Conservation (phyloP, 1,140 invertebrate genomes). For the Dufourea novaeangliae region DNA sequence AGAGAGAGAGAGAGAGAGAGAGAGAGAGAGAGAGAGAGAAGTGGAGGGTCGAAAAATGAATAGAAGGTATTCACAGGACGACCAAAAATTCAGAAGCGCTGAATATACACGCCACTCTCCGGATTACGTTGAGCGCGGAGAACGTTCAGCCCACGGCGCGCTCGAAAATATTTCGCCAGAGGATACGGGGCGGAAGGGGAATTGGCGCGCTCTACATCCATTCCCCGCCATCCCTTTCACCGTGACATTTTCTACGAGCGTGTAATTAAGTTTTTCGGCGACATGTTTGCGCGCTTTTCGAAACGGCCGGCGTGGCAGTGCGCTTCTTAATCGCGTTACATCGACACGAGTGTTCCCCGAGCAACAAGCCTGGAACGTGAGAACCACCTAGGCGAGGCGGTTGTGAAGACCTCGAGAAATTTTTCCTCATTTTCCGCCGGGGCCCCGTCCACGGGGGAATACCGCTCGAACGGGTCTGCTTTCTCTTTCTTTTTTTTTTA, state of each 20-base stretch:
- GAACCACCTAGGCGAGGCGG: too few relatives aligned
- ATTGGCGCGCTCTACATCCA: background rate
- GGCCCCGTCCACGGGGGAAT: background rate
- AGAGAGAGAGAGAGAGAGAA: background rate
- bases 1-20: background rate
- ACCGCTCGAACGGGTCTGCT: background rate
- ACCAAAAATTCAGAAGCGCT: constrained; percentile 25
- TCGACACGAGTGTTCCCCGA: background rate
- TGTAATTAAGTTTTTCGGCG: constrained; percentile 18
- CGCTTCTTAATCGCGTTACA: constrained; percentile 22
- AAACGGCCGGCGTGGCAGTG: constrained; percentile 3
- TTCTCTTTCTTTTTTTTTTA: background rate
- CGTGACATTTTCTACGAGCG: background rate
- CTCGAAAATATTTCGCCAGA: background rate
- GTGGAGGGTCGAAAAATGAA: constrained; percentile 22
- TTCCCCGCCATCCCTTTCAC: background rate
- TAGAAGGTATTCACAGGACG: constrained; percentile 22
- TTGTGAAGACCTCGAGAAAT: background rate
- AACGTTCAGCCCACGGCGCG: background rate
- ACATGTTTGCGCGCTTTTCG: constrained; percentile 8
- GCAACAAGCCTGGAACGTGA: too few relatives aligned
- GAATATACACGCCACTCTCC: constrained; percentile 7
- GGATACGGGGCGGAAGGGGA: background rate
- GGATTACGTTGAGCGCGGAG: constrained; percentile 15
- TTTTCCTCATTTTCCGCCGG: background rate